phyloP scores from a whole-genome alignment of 2,113 vertebrate genomes.

The Leptobrachium ailaonicum region DNA sequence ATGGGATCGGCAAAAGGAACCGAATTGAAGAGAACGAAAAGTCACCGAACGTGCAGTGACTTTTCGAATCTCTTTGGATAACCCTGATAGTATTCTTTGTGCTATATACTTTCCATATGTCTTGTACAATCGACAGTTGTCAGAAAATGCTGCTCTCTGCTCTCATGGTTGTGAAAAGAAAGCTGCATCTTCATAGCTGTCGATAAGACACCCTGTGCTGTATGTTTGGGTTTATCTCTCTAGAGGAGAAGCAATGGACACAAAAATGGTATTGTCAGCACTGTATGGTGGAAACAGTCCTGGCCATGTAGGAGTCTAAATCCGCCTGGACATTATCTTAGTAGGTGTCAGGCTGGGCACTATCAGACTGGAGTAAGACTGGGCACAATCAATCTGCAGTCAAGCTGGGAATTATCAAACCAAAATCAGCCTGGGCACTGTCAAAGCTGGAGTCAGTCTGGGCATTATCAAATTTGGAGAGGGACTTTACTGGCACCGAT shows the following conservation, averaged over 20 bases:
- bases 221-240: conserved; percentile 11
- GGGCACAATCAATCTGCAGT: not conserved
- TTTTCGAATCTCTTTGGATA: too few relatives aligned
- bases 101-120: too few relatives aligned
- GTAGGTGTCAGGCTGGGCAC: not conserved
- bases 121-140: too few relatives aligned
- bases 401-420: conserved; percentile 6
- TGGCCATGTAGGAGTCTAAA: conserved; percentile 1
- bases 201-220: not conserved
- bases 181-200: not conserved
- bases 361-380: conserved; percentile 23
- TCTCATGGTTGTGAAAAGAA: too few relatives aligned
- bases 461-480: not conserved
- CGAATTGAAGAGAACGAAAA: too few relatives aligned
- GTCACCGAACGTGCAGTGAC: too few relatives aligned
- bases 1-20: too few relatives aligned
- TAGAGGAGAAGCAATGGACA: not conserved
- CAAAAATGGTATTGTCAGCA: not conserved
- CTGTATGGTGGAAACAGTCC: not conserved
- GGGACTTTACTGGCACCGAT: too few relatives aligned
- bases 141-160: too few relatives aligned
- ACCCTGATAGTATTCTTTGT: too few relatives aligned
- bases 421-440: not conserved
- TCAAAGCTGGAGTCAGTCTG: not conserved
- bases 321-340: not conserved